Percentiles rank a stretch among this genome's conserved stretches.
phyloP scores from a whole-genome alignment of 1,140 invertebrate genomes.

The Diachasma alloeum region DNA sequence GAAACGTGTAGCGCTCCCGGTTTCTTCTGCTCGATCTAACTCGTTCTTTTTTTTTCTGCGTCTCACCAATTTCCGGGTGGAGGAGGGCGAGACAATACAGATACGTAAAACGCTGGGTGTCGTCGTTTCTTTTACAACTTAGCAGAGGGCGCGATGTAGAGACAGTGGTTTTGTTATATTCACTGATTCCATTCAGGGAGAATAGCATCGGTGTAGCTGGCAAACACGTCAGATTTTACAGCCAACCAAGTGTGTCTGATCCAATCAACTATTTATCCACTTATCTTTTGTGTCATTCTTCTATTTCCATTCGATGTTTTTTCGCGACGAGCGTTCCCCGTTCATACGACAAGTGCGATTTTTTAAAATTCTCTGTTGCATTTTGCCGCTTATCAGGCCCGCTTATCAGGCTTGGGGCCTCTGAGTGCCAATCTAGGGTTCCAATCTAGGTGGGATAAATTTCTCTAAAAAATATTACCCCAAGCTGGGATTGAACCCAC shows the following conservation, averaged over 20 bases:
- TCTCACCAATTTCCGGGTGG: not conserved
- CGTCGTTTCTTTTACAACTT: slow-evolving; percentile 1
- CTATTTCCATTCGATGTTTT: not conserved
- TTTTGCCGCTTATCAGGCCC: too few relatives aligned
- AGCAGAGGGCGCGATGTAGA: not conserved
- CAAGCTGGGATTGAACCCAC: too few relatives aligned
- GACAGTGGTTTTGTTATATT: not conserved
- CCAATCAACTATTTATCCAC: not conserved
- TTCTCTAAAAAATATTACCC: too few relatives aligned
- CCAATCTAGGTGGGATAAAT: too few relatives aligned
- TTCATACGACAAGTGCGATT: too few relatives aligned
- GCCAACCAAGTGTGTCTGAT: slow-evolving; percentile 7
- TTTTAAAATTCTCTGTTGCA: too few relatives aligned
- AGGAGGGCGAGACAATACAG: not conserved
- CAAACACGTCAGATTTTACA: slow-evolving; percentile 3
- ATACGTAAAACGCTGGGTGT: not conserved
- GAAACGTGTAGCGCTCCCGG: not conserved
- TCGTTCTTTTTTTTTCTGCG: not conserved
- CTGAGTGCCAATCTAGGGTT: too few relatives aligned
- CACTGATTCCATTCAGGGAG: not conserved
- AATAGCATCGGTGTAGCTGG: not conserved
- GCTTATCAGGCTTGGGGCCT: too few relatives aligned
- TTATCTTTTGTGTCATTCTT: not conserved
- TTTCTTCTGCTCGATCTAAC: not conserved
- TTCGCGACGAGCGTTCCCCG: too few relatives aligned